Percentiles rank a stretch among this genome's conserved stretches.
Evolutionary conservation across 2,113 vertebrate genomes (phyloP).

Genomic region (Natator depressus): DNA sequence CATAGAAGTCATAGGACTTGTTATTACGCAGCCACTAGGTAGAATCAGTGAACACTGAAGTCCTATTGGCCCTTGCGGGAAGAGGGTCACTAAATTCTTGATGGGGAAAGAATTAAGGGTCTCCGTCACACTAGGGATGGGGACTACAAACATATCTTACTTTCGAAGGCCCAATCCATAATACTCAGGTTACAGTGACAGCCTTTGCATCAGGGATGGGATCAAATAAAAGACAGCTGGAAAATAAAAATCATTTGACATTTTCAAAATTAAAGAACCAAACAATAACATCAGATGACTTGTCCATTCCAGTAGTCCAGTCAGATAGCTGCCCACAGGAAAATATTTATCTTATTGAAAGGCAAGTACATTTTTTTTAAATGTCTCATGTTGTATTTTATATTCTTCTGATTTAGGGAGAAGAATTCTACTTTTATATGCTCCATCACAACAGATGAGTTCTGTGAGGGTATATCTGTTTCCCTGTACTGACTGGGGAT

Average conservation of each 20-base stretch:
- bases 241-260: not conserved
- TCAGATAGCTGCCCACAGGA: not conserved
- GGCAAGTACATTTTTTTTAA: not conserved
- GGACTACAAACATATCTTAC: not conserved
- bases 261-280: not conserved
- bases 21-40: not conserved
- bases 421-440: not conserved
- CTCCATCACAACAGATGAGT: not conserved
- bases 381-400: not conserved
- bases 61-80: too few species aligned
- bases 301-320: not conserved
- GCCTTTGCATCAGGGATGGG: not conserved
- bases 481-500: not conserved
- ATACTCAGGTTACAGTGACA: not conserved
- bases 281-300: not conserved
- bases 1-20: not conserved
- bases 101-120: not conserved
- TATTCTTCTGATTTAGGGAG: not conserved
- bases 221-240: not conserved
- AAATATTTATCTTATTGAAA: not conserved
- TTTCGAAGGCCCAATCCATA: not conserved
- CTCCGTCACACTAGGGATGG: not conserved
- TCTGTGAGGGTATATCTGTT: not conserved
- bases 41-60: not conserved
- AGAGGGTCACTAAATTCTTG: not conserved